A percentile compares a stretch with the other conserved stretches of the same genome.
These are phyloP conservation scores for Diaprepes abbreviatus DNA, from an alignment of 2,888 invertebrate species.

Conservation along the genomic window DNA sequence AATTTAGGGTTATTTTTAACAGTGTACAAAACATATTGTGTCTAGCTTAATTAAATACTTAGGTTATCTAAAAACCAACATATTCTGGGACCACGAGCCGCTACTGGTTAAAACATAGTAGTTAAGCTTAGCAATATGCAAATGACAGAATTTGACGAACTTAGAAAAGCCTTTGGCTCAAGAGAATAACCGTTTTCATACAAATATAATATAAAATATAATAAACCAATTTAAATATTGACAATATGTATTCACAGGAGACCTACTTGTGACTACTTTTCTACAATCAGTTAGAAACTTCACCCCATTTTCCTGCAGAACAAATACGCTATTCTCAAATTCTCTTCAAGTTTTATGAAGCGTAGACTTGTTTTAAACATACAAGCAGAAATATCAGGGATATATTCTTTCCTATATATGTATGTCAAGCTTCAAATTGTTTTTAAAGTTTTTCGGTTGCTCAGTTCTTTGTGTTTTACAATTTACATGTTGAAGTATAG, in stretches of 20 bases:
- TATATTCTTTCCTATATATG: not conserved
- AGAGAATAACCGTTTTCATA: not conserved
- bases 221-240: too few species aligned
- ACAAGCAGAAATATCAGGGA: not conserved
- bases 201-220: too few species aligned
- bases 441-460: not conserved
- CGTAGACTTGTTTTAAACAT: conserved; percentile 12
- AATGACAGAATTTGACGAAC: too few species aligned
- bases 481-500: too few species aligned
- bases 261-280: not conserved
- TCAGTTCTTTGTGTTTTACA: not conserved
- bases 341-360: conserved; percentile 6
- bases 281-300: conserved; percentile 13
- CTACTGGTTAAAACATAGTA: too few species aligned
- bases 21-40: too few species aligned
- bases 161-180: too few species aligned
- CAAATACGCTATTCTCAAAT: conserved; percentile 10
- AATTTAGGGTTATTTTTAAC: too few species aligned
- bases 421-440: not conserved
- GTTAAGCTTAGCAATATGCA: too few species aligned
- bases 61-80: too few species aligned
- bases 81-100: too few species aligned
- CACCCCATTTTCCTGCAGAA: not conserved
- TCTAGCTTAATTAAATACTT: too few species aligned
- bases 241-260: not conserved